Evolutionary conservation across 2,113 vertebrate species (phyloP), one percentile per base, ranked within the genome.

Genomic region (Gadus chalcogrammus): DNA sequence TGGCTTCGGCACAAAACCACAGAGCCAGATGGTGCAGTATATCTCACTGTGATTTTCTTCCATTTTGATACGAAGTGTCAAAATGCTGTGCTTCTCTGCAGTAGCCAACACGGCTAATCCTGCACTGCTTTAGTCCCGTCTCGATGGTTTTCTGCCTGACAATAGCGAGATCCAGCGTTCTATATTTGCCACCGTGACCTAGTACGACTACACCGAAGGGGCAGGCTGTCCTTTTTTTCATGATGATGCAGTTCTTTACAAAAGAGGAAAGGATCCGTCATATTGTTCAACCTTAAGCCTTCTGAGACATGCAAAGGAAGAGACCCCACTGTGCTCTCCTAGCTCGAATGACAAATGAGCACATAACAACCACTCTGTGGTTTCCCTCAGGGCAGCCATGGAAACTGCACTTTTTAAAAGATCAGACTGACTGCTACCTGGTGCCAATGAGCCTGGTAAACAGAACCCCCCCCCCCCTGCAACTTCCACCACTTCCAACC

Each of bases 11-110:
- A 87, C 82, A 85, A 82, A 90, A 89, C 79, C 84, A 78, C 71
- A 79, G 82, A 85, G 62, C 88, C 89, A 90, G 87, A 91, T 87
- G 85, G 76, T 72, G 74, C 74, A 70, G 72, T 88, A 89, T 85
- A 83, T 83, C 75, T 82, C 72, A 16, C 38, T 65, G 82, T 78
- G 83, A 80, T 86, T 89, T 88, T 65, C 68, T 78, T 80, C 53
- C 38, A 83, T 82, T 76, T 73, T 84, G 62, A 78, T 71, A 72
- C 82, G 75, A 81, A 85, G 70, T 64, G 67, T 72, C 70, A 75
- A 71, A 78, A 86, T 27, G 63, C 67, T 64, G 72, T 48, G 61
- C 65, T 56, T 20, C 70, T 38, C 56, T 68, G 42, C 60, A 22
- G 56, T 72, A 56, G 67, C 77, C 69, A 74, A 68, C 56, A 66